Base-by-base conservation (phyloP, 2,888 invertebrate genomes). In the Merodon equestris region DNA sequence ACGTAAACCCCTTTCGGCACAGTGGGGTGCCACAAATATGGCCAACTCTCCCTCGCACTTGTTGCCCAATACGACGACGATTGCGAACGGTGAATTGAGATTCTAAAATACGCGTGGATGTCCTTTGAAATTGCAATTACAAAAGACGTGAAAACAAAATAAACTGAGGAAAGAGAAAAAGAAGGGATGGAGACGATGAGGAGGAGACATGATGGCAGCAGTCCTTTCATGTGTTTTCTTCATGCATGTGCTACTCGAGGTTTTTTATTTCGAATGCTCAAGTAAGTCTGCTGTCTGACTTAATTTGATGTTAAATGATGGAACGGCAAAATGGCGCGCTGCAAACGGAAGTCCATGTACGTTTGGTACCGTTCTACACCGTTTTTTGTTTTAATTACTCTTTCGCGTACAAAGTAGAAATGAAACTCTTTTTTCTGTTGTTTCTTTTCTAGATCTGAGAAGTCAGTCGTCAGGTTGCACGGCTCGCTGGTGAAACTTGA, bases 11-110 rank as follows among this genome's bases (percentile, higher is more conserved):
- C 50, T 18, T 40, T 27, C 7, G 15, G 38, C 61, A 1, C 77
- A 61, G 61, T 61, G 58, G 61, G 75, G 57, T 67, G 70, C 51
- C 63, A 53, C 51, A 66, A 81, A 81, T 71, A 67, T 81, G 75
- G 81, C 75, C 75, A 76, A 66, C 71, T 71, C 61, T 18, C 66
- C 44, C n/a, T n/a, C n/a, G 40, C 71, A 81, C 66, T 75, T 81
- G 81, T 75, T 75, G 66, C 66, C 70, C 60, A 71, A 71, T 66
- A 15, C 54, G 38, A 66, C 42, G 57, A 44, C 53, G 70, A 61
- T 40, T 27, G 27, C 27, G 27, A 7, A 27, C 27, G 3, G 7
- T 27, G 18, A 75, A 64, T 76, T 68, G 40, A 57, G 61, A 57
- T 54, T 48, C n/a, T 40, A 7, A 2, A 27, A 27, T 7, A 27